Base-by-base conservation (phyloP, 2,888 invertebrate species). In the Proisotoma minuta region DNA sequence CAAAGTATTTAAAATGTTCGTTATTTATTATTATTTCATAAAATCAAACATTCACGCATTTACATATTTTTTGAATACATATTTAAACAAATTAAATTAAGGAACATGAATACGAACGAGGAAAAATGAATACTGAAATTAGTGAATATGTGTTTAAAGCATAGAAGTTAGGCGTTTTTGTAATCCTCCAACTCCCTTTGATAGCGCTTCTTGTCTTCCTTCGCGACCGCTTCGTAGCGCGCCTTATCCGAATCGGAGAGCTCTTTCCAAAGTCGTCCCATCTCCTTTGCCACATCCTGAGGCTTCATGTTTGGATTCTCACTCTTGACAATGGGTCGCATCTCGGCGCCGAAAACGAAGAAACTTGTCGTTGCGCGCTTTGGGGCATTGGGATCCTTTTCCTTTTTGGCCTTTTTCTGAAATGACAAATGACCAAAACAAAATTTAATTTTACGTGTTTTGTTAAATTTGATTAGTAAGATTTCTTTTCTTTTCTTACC, bases 241-340 rank as follows among this genome's bases (percentile, higher is more conserved):
- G 26, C 48, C 49, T 48, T 57, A 27, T 48, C 28, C n/a, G 34
- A 47, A 15, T 24, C 27, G 49, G 47, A 24, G 26, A 48, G 18
- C 4, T 43, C 57, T 1, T 48, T 43, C 57, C 57, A 57, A 18
- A 26, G 47, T 8, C 57, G 23, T 5, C 57, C 40, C 48, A 57
- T 12, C n/a, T 24, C 28, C 15, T 51, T 27, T 5, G 51, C 24
- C 23, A 51, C 28, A 2, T 51, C 51, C 15, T 20, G 20, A 18
- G 28, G 24, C 27, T 3, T 18, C 12, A 27, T 26, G 20, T 51
- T 27, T 26, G 51, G 51, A 4, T 51, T 24, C 2, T 24, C 24
- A 4, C 20, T 51, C 27, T 51, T 51, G 15, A 51, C 10, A 12
- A 51, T 51, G 24, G 51, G 51, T n/a, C 51, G 24, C 51, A 20